A percentile compares a stretch with the other conserved stretches of the same genome.
These are phyloP conservation scores for Semnopithecus entellus DNA, from an alignment of 2,113 vertebrate genomes.

Conservation along the genomic window DNA sequence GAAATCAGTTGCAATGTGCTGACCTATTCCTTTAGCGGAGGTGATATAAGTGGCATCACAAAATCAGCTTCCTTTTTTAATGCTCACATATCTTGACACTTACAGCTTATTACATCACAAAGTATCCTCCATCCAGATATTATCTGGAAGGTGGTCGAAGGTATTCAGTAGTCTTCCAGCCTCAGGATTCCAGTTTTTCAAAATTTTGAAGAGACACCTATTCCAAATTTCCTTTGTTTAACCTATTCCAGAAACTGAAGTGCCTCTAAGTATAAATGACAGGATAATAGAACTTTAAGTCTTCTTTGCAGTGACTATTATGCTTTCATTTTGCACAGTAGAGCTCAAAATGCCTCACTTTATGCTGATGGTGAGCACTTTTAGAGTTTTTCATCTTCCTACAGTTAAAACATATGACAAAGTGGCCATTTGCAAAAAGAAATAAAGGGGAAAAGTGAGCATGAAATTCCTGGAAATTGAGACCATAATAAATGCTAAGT, in stretches of 20 bases:
- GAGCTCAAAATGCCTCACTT: constrained; percentile 42
- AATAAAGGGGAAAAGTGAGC: constrained; percentile 31
- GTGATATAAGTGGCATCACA: not conserved
- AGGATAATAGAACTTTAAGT: constrained; percentile 7
- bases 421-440: constrained; percentile 50
- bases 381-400: not conserved
- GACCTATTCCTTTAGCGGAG: not conserved
- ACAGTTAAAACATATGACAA: not conserved
- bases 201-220: not conserved
- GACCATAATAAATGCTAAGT: not conserved
- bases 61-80: not conserved
- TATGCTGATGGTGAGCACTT: constrained; percentile 33
- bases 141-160: not conserved
- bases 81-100: not conserved
- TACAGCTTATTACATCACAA: not conserved
- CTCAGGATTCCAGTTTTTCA: not conserved
- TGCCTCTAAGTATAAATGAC: constrained; percentile 33
- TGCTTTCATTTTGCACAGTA: constrained; percentile 36
- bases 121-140: not conserved
- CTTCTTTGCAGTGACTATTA: not conserved
- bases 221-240: constrained; percentile 36
- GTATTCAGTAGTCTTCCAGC: not conserved
- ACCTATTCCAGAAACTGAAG: constrained; percentile 21
- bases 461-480: constrained; percentile 29
- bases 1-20: not conserved